phyloP scores from a whole-genome alignment of 2,797 vertebrate genomes.

The Discoglossus pictus region DNA sequence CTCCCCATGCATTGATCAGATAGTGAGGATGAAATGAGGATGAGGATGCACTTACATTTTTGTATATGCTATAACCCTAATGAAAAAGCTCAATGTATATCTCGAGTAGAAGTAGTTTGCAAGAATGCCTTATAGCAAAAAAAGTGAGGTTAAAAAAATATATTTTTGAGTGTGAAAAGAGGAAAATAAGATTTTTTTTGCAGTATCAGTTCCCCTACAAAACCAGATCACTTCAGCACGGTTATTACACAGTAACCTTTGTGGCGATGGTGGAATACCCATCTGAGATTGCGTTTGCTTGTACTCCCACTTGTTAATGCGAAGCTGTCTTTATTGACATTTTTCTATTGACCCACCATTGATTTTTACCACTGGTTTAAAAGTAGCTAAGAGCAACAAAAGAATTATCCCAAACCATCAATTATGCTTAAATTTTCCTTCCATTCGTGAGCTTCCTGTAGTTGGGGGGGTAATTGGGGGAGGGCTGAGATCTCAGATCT shows the following conservation, averaged over 20 bases:
- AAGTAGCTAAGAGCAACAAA: constrained; percentile 41
- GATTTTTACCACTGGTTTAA: constrained; percentile 49
- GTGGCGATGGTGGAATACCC: constrained; percentile 9
- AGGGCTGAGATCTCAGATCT: background rate
- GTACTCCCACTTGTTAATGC: constrained; percentile 18
- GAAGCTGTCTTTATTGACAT: constrained; percentile 34
- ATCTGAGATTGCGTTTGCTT: constrained; percentile 36
- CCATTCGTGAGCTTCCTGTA: constrained; percentile 41
- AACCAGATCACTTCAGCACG: background rate
- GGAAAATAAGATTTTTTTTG: too few relatives aligned
- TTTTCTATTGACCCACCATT: constrained; percentile 27
- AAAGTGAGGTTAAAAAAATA: too few relatives aligned
- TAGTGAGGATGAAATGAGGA: too few relatives aligned
- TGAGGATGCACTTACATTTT: too few relatives aligned
- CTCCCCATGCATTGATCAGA: too few relatives aligned
- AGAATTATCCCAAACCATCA: constrained; percentile 37
- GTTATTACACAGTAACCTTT: background rate
- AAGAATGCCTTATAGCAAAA: too few relatives aligned
- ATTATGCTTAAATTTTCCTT: constrained; percentile 39
- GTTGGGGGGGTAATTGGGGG: background rate
- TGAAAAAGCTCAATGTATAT: too few relatives aligned
- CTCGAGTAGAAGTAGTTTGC: too few relatives aligned
- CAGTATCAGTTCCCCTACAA: background rate
- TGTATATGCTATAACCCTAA: too few relatives aligned
- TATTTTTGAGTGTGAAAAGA: too few relatives aligned